phyloP scores from a whole-genome alignment of 2,888 invertebrate species.

The Lamellibrachia satsuma region DNA sequence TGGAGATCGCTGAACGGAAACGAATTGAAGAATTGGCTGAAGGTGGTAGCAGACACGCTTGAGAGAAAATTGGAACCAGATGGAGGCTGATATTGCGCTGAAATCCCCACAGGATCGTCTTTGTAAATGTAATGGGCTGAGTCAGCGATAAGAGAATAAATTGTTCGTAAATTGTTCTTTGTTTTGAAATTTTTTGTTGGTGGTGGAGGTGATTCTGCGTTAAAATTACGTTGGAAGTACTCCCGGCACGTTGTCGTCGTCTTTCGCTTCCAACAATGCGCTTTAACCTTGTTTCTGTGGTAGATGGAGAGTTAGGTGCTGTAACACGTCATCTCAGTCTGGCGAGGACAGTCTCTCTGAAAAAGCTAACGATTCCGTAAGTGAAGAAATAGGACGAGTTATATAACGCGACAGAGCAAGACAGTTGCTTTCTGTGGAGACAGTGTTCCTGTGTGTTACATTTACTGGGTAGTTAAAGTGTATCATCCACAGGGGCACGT shows the following conservation, averaged over 20 bases:
- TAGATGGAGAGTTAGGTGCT: no score
- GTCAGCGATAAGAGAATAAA: neutral
- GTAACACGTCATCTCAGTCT: no score
- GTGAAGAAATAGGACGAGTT: no score
- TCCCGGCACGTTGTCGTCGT: neutral
- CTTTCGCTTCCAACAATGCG: neutral
- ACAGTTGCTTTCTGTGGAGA: no score
- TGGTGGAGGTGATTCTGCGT: neutral
- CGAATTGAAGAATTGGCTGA: neutral
- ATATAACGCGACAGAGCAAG: no score
- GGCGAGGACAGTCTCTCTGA: no score
- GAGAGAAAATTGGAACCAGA: neutral
- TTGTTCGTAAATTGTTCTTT: neutral
- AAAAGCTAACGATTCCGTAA: no score
- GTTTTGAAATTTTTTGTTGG: neutral
- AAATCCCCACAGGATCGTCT: neutral
- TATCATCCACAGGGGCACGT: no score
- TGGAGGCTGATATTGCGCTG: neutral
- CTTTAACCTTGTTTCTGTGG: neutral
- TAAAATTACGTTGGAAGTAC: no score
- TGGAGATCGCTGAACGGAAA: neutral
- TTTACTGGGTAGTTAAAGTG: no score
- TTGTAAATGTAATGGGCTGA: neutral
- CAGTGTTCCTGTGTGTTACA: no score
- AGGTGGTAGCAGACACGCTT: neutral